phyloP scores from a whole-genome alignment of 2,888 invertebrate genomes.

The Dryocosmus kuriphilus region DNA sequence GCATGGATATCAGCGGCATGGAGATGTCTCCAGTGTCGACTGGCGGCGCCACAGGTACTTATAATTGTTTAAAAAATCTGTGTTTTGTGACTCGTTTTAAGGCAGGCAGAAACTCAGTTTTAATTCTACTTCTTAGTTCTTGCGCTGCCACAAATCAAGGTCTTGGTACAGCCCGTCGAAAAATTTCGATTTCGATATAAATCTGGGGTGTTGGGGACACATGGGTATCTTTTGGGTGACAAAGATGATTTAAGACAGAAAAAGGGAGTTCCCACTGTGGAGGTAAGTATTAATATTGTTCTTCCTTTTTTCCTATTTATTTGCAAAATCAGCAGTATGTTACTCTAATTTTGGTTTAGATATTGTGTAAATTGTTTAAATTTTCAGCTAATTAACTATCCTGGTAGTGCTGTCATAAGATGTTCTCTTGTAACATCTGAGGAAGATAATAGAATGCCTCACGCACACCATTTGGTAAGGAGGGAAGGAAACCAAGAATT shows the following conservation, averaged over 20 bases:
- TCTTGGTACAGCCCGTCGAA: too few species aligned
- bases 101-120: neutral
- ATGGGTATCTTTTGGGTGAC: conserved; percentile 87
- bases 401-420: conserved; percentile 82
- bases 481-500: conserved; percentile 82
- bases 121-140: too few species aligned
- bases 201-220: too few species aligned
- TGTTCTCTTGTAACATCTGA: conserved; percentile 85
- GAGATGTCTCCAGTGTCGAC: conserved; percentile 31
- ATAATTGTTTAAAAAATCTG: neutral
- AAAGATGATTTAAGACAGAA: conserved; percentile 81
- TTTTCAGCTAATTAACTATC: conserved; percentile 79
- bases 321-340: too few species aligned
- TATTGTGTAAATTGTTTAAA: neutral
- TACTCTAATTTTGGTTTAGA: neutral
- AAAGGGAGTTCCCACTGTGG: conserved; percentile 87
- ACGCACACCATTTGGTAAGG: conserved; percentile 86
- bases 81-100: neutral
- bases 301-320: too few species aligned
- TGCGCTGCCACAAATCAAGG: too few species aligned
- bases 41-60: conserved; percentile 4
- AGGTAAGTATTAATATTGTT: conserved; percentile 78
- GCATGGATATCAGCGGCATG: too few species aligned
- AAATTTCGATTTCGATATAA: too few species aligned
- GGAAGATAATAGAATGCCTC: conserved; percentile 80